Conservation (phyloP, 2,797 vertebrate species). For the Hyperoplus lanceolatus region DNA sequence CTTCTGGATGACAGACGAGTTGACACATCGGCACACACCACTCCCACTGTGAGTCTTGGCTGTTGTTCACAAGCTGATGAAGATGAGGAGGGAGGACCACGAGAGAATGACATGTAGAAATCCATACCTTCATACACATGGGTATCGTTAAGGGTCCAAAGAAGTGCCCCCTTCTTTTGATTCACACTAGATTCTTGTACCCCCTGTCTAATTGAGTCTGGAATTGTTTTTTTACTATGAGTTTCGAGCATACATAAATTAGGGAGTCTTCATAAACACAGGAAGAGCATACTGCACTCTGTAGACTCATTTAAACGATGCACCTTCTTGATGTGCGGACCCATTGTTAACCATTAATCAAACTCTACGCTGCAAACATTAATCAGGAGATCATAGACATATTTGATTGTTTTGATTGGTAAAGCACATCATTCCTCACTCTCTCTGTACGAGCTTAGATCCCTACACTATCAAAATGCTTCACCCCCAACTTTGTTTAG, state of each 20-base stretch:
- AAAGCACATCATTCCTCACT: not conserved
- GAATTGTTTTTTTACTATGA: not conserved
- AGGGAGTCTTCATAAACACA: not conserved
- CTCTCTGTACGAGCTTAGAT: not conserved
- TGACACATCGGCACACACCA: slow-evolving; percentile 48
- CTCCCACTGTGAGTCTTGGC: slow-evolving; percentile 56
- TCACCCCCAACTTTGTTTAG: not conserved
- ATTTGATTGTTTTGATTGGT: not conserved
- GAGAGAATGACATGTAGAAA: slow-evolving; percentile 36
- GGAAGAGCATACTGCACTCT: not conserved
- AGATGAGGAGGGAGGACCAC: slow-evolving; percentile 57
- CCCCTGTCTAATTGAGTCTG: not conserved
- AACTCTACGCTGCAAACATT: not conserved
- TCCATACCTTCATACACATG: slow-evolving; percentile 1
- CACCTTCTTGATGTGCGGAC: not conserved
- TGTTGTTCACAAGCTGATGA: slow-evolving; percentile 50
- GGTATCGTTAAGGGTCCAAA: not conserved
- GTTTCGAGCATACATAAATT: not conserved
- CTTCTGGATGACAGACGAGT: slow-evolving; percentile 67
- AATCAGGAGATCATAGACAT: not conserved
- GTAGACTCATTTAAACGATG: not conserved
- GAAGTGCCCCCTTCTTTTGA: slow-evolving; percentile 17
- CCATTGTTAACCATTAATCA: no score
- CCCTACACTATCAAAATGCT: not conserved
- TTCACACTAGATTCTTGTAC: not conserved